Conservation (phyloP, 2,888 invertebrate species). For the Andricus quercusramuli region DNA sequence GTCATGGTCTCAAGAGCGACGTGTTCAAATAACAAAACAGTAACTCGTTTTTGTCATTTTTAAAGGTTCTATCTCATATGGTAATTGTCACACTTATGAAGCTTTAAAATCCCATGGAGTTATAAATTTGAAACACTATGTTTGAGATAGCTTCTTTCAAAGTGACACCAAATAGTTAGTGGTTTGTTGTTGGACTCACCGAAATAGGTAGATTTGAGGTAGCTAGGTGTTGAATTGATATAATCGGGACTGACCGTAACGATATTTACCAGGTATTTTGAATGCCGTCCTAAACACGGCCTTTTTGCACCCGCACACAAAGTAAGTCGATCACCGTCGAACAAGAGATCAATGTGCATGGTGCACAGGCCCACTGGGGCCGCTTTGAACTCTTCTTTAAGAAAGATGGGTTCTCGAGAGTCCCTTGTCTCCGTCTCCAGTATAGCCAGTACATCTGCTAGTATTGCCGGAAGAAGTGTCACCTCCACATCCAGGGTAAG, state of each 20-base stretch:
- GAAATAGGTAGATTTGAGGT: background rate
- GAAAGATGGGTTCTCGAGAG: constrained; percentile 90
- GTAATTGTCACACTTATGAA: no score
- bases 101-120: no score
- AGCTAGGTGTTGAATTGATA: background rate
- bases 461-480: constrained; percentile 81
- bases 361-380: constrained; percentile 83
- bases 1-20: background rate
- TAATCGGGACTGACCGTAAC: background rate
- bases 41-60: background rate
- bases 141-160: no score
- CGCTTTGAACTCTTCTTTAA: constrained; percentile 80
- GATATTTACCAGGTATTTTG: constrained; percentile 90
- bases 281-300: constrained; percentile 93
- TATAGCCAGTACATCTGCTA: constrained; percentile 71
- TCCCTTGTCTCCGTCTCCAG: constrained; percentile 85
- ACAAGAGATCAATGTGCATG: constrained; percentile 83
- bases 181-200: background rate
- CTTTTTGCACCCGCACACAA: constrained; percentile 96
- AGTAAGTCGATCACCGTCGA: constrained; percentile 91
- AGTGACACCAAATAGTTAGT: background rate
- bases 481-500: constrained; percentile 84
- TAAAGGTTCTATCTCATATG: background rate
- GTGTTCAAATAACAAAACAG: background rate
- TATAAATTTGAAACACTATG: no score